phyloP scores from a whole-genome alignment of 2,113 vertebrate genomes.

The Chascanopsetta lugubris region DNA sequence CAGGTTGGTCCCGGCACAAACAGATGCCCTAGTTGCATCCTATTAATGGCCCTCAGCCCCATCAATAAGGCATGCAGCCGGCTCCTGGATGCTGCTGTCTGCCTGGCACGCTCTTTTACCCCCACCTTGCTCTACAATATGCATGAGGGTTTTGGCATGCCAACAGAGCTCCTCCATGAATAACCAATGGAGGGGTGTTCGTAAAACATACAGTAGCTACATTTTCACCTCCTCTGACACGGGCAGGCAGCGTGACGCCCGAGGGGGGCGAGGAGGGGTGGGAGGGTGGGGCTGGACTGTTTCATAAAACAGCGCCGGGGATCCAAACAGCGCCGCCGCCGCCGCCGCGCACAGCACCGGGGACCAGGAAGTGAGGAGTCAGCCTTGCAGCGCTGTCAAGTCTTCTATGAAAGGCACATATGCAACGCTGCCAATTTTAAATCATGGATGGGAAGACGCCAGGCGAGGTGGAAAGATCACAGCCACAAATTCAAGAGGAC shows the following conservation, averaged over 20 bases:
- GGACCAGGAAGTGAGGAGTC: slow-evolving; percentile 18
- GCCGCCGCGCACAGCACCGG: background rate
- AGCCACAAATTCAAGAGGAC: slow-evolving; percentile 5
- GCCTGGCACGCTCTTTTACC: slow-evolving; percentile 70
- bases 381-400: background rate
- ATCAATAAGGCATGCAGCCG: slow-evolving; percentile 80
- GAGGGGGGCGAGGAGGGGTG: too few relatives aligned
- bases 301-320: slow-evolving; percentile 21
- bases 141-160: slow-evolving; percentile 75
- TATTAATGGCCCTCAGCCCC: slow-evolving; percentile 75
- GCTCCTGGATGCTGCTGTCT: slow-evolving; percentile 65
- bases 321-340: slow-evolving; percentile 19
- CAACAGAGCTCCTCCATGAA: slow-evolving; percentile 71
- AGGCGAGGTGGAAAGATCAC: background rate
- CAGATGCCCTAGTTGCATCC: slow-evolving; percentile 79
- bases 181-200: slow-evolving; percentile 69
- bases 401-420: slow-evolving; percentile 4
- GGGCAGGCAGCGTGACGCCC: slow-evolving; percentile 12
- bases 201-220: slow-evolving; percentile 71
- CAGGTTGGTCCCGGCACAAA: slow-evolving; percentile 53
- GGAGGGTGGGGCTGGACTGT: slow-evolving; percentile 5
- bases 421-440: slow-evolving; percentile 18
- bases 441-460: slow-evolving; percentile 4
- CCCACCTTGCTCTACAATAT: slow-evolving; percentile 76
- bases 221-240: slow-evolving; percentile 52